Base-by-base conservation (phyloP, 2,888 invertebrate genomes). In the Dione vanillae region DNA sequence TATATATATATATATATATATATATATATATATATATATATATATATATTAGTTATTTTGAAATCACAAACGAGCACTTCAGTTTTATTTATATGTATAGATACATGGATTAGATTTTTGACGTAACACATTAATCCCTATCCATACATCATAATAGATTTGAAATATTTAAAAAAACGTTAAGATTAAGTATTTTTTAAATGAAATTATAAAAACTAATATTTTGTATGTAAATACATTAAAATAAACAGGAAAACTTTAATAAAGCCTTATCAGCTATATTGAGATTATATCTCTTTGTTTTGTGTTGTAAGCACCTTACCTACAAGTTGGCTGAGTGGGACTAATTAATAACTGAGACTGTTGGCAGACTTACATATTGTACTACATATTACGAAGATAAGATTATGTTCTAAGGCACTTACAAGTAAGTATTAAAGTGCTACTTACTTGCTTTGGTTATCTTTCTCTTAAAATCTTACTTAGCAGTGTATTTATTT, bases 241-340 rank as follows among this genome's bases (percentile, higher is more conserved):
- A 58, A 27, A 45, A 51, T 51, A 49, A 19, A 67, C 59, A 61
- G 52, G 43, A 27, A 35, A 61, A 9, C 40, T 49, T 58, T 41
- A 51, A 20, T 14, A 19, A 19, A 47, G 16, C 37, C 27, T 43
- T 67, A 61, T 67, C 43, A 35, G 35, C 37, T 37, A 7, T 16
- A 35, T 67, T 61, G 43, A 59, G 67, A 52, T 51, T 6, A 19
- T 43, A 61, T 61, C 61, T 61, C 61, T 52, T 67, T 67, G 61
- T 43, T 61, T 51, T 67, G 43, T 41, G 8, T 45, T 51, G 67
- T 61, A 67, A 58, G 67, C 67, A 67, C 67, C 59, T 67, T 61
- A 58, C 41, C 49, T 59, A 35, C 49, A 45, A 66, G 47, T 41
- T 58, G 67, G 67, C 35, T 27, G 61, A 61, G 58, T n/a, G 61